Evolutionary conservation across 2,113 vertebrate species (phyloP), one percentile per base, ranked within the genome.

Genomic region (Callopanchax toddi): DNA sequence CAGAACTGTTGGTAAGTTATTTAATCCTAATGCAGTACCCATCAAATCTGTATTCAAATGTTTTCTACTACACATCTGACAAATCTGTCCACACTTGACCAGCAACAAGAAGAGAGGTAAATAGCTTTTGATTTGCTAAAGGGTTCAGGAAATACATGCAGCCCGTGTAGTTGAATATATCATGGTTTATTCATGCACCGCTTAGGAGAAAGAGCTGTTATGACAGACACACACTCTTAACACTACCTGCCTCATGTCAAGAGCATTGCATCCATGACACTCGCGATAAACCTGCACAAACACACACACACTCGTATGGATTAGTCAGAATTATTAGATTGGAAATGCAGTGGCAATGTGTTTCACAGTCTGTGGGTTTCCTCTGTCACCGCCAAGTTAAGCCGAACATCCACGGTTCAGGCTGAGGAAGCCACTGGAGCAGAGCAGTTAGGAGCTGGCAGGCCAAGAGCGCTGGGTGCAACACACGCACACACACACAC

Each of bases 1-100:
- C 73, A 97, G 94, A 34, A 94, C 96, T 40, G 93, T 98, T 0
- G 97, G 97, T 99, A 84, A 94, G 97, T 82, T 45, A 16, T 45
- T 29, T 21, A 11, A 21, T 40, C 34, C 36, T 39, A 8, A 56
- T 46, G 23, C 45, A 40, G 45, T 40, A 16, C 7, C 34, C 16
- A 11, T 8, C 8, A 20, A 32, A 29, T 60, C 10, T 29, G 11
- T 13, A 23, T 29, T 60, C 12, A 23, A 9, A 22, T 26, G 20
- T 49, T 2, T n/a, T 36, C 21, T 42, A 36, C 3, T 46, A 69
- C 60, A 12, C 15, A n/a, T 26, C 55, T n/a, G 20, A 43, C 15
- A 23, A 26, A 40, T 29, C 40, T 51, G 4, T 29, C 13, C 43
- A n/a, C 32, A 63, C 32, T 23, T 42, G 25, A 42, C 17, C 29